A percentile compares a stretch with the other conserved stretches of the same genome.
These are phyloP conservation scores for Thalassarche chlororhynchos DNA, from an alignment of 2,113 vertebrate species.

Conservation along the genomic window DNA sequence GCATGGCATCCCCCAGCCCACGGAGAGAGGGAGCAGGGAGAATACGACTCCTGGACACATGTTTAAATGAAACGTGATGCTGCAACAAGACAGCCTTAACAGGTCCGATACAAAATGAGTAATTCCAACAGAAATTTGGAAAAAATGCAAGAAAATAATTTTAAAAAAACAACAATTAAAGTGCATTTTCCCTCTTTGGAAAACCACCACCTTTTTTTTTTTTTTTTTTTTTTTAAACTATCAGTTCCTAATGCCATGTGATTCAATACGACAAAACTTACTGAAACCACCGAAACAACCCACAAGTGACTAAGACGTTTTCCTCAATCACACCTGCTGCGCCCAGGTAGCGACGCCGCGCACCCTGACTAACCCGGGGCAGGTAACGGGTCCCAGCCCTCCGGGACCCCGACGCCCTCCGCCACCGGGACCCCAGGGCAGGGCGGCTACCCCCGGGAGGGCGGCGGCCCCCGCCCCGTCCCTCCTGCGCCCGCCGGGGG, in stretches of 20 bases:
- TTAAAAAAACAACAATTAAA: background rate
- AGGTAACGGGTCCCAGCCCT: background rate
- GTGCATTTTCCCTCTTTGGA: background rate
- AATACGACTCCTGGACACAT: rapidly evolving
- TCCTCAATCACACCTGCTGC: background rate
- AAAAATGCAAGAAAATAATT: rapidly evolving
- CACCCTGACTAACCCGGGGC: rapidly evolving
- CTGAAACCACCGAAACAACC: background rate
- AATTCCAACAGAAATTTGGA: background rate
- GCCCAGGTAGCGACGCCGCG: background rate
- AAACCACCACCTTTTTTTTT: background rate
- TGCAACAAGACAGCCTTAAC: background rate
- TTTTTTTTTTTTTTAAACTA: background rate
- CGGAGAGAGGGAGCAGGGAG: rapidly evolving
- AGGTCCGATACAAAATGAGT: rapidly evolving
- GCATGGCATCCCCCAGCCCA: background rate
- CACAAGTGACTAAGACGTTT: background rate
- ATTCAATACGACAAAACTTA: background rate
- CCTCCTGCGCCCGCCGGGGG: background rate
- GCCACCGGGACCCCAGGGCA: background rate
- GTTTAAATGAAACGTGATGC: rapidly evolving
- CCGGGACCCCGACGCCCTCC: too few species aligned
- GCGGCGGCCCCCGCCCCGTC: background rate
- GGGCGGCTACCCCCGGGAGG: background rate
- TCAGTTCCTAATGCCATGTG: background rate